phyloP scores from a whole-genome alignment of 2,797 vertebrate species.

The Melanotaenia maccullochi region DNA sequence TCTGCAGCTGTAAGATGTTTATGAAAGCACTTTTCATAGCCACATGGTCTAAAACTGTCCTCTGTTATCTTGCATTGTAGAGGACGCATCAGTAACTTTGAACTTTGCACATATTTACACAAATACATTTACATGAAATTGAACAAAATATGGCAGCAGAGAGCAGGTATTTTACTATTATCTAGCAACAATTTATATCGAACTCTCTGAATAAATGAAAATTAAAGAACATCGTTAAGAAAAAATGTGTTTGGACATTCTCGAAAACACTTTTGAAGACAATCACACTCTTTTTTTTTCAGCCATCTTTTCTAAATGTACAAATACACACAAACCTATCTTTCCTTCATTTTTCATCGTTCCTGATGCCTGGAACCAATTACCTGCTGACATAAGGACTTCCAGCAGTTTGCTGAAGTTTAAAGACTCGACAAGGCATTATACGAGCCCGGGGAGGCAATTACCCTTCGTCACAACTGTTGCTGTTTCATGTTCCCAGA shows the following conservation, averaged over 20 bases:
- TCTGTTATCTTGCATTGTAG: neutral
- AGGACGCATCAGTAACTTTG: neutral
- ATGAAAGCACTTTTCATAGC: slow-evolving; percentile 15
- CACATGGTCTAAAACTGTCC: slow-evolving; percentile 8
- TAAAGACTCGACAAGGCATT: slow-evolving; percentile 81
- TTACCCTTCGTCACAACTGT: slow-evolving; percentile 82
- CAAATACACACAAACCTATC: slow-evolving; percentile 52
- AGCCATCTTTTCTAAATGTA: slow-evolving; percentile 42
- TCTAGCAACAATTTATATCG: slow-evolving; percentile 33
- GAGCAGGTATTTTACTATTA: slow-evolving; percentile 28
- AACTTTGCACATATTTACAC: slow-evolving; percentile 21
- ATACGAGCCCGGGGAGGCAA: slow-evolving; percentile 80
- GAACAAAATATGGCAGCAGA: slow-evolving; percentile 27
- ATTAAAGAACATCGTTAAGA: slow-evolving; percentile 30
- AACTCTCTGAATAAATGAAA: slow-evolving; percentile 56
- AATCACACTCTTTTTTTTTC: slow-evolving; percentile 46
- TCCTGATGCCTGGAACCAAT: slow-evolving; percentile 81
- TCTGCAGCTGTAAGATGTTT: neutral
- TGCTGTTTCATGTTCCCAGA: slow-evolving; percentile 83
- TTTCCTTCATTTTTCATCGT: slow-evolving; percentile 67
- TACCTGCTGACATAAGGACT: slow-evolving; percentile 82
- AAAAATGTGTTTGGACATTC: slow-evolving; percentile 39
- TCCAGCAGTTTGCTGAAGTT: slow-evolving; percentile 82
- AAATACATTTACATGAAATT: slow-evolving; percentile 33
- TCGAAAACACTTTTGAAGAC: slow-evolving; percentile 37